phyloP scores from a whole-genome alignment of 2,113 vertebrate genomes.

The Grallaria varia region DNA sequence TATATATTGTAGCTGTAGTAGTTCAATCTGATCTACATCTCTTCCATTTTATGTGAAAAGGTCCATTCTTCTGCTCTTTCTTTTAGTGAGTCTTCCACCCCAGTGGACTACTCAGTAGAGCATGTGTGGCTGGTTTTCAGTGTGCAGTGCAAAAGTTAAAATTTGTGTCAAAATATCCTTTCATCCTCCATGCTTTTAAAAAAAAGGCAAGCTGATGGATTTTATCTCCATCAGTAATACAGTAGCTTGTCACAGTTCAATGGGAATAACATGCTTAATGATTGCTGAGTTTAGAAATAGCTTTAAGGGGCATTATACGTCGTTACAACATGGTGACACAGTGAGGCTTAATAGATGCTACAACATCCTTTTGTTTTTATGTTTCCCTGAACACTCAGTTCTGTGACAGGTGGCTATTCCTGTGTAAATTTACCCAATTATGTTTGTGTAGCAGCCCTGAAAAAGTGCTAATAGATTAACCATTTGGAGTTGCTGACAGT shows the following conservation, averaged over 20 bases:
- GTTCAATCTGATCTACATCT: background rate
- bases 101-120: background rate
- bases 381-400: background rate
- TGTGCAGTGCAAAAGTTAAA: background rate
- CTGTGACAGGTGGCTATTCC: conserved; percentile 5
- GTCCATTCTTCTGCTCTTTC: background rate
- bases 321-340: background rate
- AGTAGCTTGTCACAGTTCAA: background rate
- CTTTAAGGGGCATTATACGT: background rate
- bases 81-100: background rate
- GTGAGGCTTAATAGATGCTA: background rate
- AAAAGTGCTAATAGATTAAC: background rate
- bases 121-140: background rate
- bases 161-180: background rate
- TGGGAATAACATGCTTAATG: background rate
- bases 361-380: conserved; percentile 4
- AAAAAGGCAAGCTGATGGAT: fast-evolving
- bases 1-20: background rate
- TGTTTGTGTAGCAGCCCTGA: background rate
- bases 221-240: background rate
- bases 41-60: background rate
- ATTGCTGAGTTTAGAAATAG: background rate
- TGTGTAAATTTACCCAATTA: conserved; percentile 20
- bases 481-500: background rate
- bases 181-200: background rate